Evolutionary conservation across 2,888 invertebrate genomes (phyloP).

Genomic region (Malachius bipustulatus): DNA sequence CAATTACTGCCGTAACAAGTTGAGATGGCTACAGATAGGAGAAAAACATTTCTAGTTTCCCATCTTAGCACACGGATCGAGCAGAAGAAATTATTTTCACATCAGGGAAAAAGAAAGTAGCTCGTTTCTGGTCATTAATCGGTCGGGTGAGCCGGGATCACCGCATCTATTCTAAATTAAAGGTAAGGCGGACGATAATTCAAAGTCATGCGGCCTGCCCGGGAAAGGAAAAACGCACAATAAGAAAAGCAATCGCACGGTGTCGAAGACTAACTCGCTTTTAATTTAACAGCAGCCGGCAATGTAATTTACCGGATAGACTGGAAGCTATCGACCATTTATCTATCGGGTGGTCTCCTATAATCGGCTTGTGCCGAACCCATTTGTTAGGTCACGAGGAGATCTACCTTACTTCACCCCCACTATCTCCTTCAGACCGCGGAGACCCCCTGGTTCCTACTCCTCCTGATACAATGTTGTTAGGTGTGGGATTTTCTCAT

Average conservation of each 20-base stretch:
- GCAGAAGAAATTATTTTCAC: conserved; percentile 1
- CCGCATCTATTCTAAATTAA: conserved; percentile 1
- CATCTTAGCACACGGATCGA: no score
- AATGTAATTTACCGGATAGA: conserved; percentile 36
- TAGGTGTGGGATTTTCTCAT: no score
- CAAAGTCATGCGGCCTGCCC: background rate
- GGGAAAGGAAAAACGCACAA: conserved; percentile 20
- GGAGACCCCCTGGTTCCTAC: no score
- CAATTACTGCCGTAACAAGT: no score
- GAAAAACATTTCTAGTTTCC: no score
- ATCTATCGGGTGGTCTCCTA: conserved; percentile 32
- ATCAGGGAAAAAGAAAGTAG: background rate
- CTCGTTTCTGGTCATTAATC: conserved; percentile 3
- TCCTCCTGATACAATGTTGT: no score
- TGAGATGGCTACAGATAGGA: no score
- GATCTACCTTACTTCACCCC: no score
- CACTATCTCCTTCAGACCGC: no score
- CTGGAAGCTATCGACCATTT: conserved; percentile 33
- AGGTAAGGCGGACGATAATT: conserved; percentile 3
- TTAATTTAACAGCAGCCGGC: conserved; percentile 36
- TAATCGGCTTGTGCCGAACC: conserved; percentile 30
- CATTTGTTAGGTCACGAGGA: conserved; percentile 1
- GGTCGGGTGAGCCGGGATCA: background rate
- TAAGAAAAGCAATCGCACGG: conserved; percentile 27
- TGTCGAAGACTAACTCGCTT: conserved; percentile 31